A percentile compares a stretch with the other conserved stretches of the same genome.
phyloP scores from a whole-genome alignment of 2,113 vertebrate species.

The Nibea coibor region DNA sequence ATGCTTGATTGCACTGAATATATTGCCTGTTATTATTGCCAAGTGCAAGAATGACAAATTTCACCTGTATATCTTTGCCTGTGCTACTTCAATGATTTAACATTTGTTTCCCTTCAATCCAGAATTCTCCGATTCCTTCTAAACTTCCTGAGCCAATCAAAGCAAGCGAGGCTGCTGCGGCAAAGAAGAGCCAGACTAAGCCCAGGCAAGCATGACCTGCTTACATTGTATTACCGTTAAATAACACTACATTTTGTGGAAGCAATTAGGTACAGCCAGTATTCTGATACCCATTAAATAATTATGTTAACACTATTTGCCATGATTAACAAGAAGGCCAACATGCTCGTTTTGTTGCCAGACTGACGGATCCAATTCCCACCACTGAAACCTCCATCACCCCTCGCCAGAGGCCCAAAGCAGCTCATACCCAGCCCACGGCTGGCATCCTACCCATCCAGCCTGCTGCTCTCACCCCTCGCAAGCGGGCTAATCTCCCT shows the following conservation, averaged over 20 bases:
- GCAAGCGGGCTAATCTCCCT: slow-evolving; percentile 91
- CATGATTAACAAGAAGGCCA: slow-evolving; percentile 48
- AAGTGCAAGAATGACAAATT: not conserved
- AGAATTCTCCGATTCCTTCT: slow-evolving; percentile 93
- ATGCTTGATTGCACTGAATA: not conserved
- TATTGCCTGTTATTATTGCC: not conserved
- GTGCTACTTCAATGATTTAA: not conserved
- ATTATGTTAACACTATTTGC: slow-evolving; percentile 46
- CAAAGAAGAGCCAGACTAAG: slow-evolving; percentile 94
- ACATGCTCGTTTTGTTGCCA: slow-evolving; percentile 66
- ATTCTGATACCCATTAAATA: slow-evolving; percentile 53
- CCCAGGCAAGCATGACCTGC: slow-evolving; percentile 86
- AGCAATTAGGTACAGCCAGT: slow-evolving; percentile 38
- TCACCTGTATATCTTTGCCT: too few species aligned
- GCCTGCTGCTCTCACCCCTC: slow-evolving; percentile 93
- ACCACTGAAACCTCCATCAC: slow-evolving; percentile 98
- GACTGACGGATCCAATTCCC: slow-evolving; percentile 96
- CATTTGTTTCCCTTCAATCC: slow-evolving; percentile 48
- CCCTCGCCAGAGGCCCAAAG: slow-evolving; percentile 97
- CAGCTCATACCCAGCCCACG: slow-evolving; percentile 93
- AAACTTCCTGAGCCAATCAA: slow-evolving; percentile 97
- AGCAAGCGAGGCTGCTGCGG: slow-evolving; percentile 97
- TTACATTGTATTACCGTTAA: slow-evolving; percentile 36
- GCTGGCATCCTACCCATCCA: slow-evolving; percentile 96
- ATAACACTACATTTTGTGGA: slow-evolving; percentile 32